phyloP scores from a whole-genome alignment of 2,113 vertebrate species.

The Phrynocephalus versicolor region DNA sequence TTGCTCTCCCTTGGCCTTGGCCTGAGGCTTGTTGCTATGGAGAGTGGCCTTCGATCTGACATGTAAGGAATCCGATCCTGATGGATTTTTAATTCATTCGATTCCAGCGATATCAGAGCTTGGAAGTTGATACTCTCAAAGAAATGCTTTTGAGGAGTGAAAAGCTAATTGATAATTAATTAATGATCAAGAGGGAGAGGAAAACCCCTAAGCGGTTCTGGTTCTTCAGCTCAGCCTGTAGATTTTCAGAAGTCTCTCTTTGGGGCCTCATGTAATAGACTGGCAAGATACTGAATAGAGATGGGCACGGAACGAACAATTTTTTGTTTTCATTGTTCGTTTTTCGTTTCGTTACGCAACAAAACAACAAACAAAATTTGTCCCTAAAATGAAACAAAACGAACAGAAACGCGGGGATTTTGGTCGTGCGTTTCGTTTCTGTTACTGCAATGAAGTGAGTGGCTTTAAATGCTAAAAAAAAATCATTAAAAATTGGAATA shows the following conservation, averaged over 20 bases:
- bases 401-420: too few species aligned
- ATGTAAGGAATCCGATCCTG: constrained; percentile 65
- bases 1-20: constrained; percentile 34
- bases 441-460: too few species aligned
- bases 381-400: too few species aligned
- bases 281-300: neutral
- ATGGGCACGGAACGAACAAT: too few species aligned
- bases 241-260: neutral
- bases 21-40: constrained; percentile 49
- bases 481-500: too few species aligned
- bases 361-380: too few species aligned
- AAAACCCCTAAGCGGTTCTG: constrained; percentile 45
- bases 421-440: too few species aligned
- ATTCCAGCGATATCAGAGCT: constrained; percentile 53
- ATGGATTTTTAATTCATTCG: constrained; percentile 57
- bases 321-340: too few species aligned
- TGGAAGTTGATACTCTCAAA: constrained; percentile 65
- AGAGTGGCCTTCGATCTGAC: constrained; percentile 60
- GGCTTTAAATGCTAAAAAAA: too few species aligned
- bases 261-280: neutral
- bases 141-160: constrained; percentile 62
- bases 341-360: too few species aligned
- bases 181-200: constrained; percentile 61
- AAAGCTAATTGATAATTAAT: constrained; percentile 74
- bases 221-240: neutral